These are phyloP conservation scores for Lutjanus argentimaculatus DNA, from an alignment of 2,797 vertebrate species.

Conservation along the genomic window DNA sequence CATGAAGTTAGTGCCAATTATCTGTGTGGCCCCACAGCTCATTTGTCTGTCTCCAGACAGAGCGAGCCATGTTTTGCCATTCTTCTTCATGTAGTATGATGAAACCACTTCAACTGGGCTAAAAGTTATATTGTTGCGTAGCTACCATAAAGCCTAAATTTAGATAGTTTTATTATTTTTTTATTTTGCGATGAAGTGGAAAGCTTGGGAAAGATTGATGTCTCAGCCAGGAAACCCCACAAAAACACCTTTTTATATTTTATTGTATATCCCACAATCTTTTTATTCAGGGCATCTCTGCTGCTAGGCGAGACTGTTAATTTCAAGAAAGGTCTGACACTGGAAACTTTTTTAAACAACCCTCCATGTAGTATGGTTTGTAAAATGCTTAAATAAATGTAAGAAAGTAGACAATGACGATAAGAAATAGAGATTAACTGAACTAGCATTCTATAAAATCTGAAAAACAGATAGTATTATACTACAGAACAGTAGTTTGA, in stretches of 20 bases:
- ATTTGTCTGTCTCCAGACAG: slow-evolving; percentile 33
- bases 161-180: slow-evolving; percentile 16
- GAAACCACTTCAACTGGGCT: slow-evolving; percentile 12
- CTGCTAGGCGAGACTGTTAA: neutral
- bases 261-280: slow-evolving; percentile 4
- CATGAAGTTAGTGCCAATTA: slow-evolving; percentile 18
- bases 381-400: slow-evolving; percentile 15
- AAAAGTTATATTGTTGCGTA: neutral
- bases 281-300: neutral
- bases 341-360: neutral
- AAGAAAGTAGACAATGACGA: slow-evolving; percentile 8
- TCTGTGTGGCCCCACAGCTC: slow-evolving; percentile 8
- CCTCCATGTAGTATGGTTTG: neutral
- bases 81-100: neutral
- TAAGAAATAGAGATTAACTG: neutral
- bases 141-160: slow-evolving; percentile 33
- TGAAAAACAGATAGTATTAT: slow-evolving; percentile 24
- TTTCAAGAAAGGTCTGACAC: neutral
- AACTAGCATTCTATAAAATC: slow-evolving; percentile 2
- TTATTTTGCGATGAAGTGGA: slow-evolving; percentile 22
- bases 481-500: slow-evolving; percentile 34
- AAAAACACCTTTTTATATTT: slow-evolving; percentile 24
- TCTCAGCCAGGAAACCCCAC: slow-evolving; percentile 7
- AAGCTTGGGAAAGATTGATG: slow-evolving; percentile 11
- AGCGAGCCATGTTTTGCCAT: slow-evolving; percentile 18